Evolutionary conservation across 2,113 vertebrate genomes (phyloP), one percentile per base, ranked within the genome.

Genomic region (Calonectris borealis): DNA sequence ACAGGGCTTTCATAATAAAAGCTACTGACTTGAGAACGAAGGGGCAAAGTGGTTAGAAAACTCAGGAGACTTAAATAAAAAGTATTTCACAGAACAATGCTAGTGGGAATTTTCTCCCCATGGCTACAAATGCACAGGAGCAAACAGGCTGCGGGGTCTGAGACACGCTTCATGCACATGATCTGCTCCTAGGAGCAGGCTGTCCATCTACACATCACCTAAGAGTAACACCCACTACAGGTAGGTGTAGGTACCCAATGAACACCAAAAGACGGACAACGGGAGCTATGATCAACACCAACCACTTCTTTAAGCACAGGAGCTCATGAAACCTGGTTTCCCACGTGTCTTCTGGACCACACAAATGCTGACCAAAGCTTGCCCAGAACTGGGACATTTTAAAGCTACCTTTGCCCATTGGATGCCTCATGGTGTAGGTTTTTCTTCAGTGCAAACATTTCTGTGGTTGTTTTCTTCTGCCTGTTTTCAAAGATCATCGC

Each of bases 21-120:
- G 82, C 69, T 70, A 95, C 51, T 57, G 85, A 86, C 71, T 96
- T 34, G 85, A 83, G 90, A 96, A 95, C 2, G 19, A 95, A 96
- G 85, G 83, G 79, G 82, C 62, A 86, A 88, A 93, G 38, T 6
- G 34, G 27, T 68, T 85, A 52, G 71, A 94, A 93, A 96, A 83
- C 58, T 80, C 57, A 18, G 13, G 27, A 88, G 83, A 73, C 26
- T 96, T 85, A 36, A 87, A 76, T 73, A 76, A 90, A 83, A 86
- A 58, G 40, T 57, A 42, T 65, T 22, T 69, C 70, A 82, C 66
- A 85, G 70, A 94, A 57, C 31, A 89, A 66, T 5, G 66, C 46
- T 38, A 36, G 40, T 6, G 78, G 66, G 78, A 55, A 46, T 83
- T 66, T 76, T 86, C 70, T 80, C 40, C 22, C 40, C 1, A 0